These are phyloP conservation scores for Anthrax anthrax DNA, from an alignment of 2,888 invertebrate species.

Conservation along the genomic window DNA sequence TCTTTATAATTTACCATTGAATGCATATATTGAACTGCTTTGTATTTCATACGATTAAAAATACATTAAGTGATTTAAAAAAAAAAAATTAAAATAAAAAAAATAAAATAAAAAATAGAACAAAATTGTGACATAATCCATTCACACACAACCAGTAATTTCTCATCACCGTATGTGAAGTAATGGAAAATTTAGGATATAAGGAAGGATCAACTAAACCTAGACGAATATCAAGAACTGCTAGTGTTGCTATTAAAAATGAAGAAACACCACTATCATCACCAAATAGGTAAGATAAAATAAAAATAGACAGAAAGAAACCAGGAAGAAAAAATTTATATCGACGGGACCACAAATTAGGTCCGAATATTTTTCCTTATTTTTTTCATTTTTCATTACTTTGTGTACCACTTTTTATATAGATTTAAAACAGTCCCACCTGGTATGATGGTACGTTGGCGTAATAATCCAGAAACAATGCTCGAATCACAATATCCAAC, in stretches of 20 bases:
- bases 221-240: conserved; percentile 32
- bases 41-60: no score
- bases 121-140: no score
- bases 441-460: conserved; percentile 41
- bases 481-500: conserved; percentile 54
- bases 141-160: no score
- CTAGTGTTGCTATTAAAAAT: conserved; percentile 33
- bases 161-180: not conserved
- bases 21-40: no score
- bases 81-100: no score
- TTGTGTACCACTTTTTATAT: conserved; percentile 10
- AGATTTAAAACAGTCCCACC: conserved; percentile 38
- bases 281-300: conserved; percentile 25
- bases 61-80: no score
- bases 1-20: no score
- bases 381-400: not conserved
- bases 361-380: no score
- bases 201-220: conserved; percentile 39
- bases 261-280: conserved; percentile 33
- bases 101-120: no score
- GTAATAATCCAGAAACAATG: conserved; percentile 40
- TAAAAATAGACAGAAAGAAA: no score
- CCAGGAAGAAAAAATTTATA: no score
- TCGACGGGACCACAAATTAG: no score
- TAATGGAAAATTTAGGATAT: conserved; percentile 51